Evolutionary conservation across 2,888 invertebrate genomes (phyloP), one percentile per base, ranked within the genome.

Genomic region (Tigriopus californicus): DNA sequence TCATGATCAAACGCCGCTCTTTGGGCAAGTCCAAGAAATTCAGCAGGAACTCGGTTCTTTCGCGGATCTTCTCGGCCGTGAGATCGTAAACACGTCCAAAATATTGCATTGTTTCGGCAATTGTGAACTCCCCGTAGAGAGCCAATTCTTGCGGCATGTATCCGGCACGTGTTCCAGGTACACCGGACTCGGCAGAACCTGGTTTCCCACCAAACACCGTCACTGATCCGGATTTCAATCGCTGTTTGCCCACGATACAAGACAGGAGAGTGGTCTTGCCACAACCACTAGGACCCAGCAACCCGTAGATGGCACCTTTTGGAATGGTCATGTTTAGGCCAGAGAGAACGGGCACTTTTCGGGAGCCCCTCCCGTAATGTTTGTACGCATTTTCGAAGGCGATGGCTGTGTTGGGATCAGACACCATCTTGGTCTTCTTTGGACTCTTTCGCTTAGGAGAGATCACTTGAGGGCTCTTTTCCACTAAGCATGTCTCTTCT

Each of bases 21-120:
- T 24, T 42, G 11, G 73, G 73, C 40, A 73, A 65, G 41, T 70
- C 68, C 1, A 73, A 67, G 61, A 73, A 72, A 13, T 67, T 65
- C 0, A 72, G 40, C 2, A 73, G 67, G 63, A 73, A 73, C 42
- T 65, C 61, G n/a, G 66, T 68, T 61, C 72, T 64, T 13, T 66
- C 61, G 11, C 62, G 58, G 47, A 70, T 67, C 46, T 64, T 62
- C 4, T 62, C 47, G 8, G 59, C 13, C 12, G 63, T 62, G 70
- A 73, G 69, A 8, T 67, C 33, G 4, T 22, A 51, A 20, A 51
- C 24, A 10, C 25, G 52, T 2, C 52, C 52, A 25, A 24, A 51
- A 4, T 24, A 51, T 18, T 51, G n/a, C 6, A 51, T 10, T 18
- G 52, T 51, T 24, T 51, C 52, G 22, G 15, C 15, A 24, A 72